A percentile compares a stretch with the other conserved stretches of the same genome.
phyloP scores from a whole-genome alignment of 2,113 vertebrate species.

The Ornithorhynchus anatinus region DNA sequence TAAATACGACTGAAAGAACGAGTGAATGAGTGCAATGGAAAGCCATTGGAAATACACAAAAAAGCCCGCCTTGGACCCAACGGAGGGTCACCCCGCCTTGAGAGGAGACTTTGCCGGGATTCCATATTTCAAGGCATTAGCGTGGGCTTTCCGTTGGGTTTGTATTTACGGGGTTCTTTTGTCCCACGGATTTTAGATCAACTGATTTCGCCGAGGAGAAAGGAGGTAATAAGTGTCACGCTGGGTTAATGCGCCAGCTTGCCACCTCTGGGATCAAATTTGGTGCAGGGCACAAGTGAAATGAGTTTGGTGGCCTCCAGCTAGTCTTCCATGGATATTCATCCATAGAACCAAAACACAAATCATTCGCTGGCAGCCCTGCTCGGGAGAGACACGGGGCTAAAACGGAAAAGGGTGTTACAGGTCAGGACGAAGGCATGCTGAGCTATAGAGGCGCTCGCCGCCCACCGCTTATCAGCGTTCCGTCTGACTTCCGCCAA shows the following conservation, averaged over 20 bases:
- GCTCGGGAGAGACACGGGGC: conserved; percentile 10
- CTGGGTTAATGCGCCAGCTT: conserved; percentile 17
- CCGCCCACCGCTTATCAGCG: background rate
- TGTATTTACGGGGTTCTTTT: conserved; percentile 23
- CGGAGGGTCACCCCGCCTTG: conserved; percentile 47
- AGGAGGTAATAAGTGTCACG: conserved; percentile 35
- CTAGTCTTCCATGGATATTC: conserved; percentile 23
- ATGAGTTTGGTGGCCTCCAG: conserved; percentile 53
- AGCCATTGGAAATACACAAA: conserved; percentile 68
- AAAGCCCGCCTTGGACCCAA: conserved; percentile 54
- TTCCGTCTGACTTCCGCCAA: background rate
- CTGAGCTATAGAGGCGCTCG: background rate
- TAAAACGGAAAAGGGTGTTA: conserved; percentile 8
- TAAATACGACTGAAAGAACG: too few species aligned
- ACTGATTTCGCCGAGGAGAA: conserved; percentile 32
- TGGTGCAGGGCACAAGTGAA: conserved; percentile 43
- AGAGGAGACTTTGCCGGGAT: conserved; percentile 37
- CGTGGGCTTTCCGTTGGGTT: conserved; percentile 8
- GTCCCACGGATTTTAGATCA: conserved; percentile 45
- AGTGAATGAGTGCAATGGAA: too few species aligned
- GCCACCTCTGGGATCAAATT: conserved; percentile 34
- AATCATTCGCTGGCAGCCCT: conserved; percentile 34
- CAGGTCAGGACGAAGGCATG: conserved; percentile 8
- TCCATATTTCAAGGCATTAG: conserved; percentile 20
- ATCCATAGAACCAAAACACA: conserved; percentile 49